Conservation (phyloP, 2,113 vertebrate species). For the Prionailurus bengalensis region DNA sequence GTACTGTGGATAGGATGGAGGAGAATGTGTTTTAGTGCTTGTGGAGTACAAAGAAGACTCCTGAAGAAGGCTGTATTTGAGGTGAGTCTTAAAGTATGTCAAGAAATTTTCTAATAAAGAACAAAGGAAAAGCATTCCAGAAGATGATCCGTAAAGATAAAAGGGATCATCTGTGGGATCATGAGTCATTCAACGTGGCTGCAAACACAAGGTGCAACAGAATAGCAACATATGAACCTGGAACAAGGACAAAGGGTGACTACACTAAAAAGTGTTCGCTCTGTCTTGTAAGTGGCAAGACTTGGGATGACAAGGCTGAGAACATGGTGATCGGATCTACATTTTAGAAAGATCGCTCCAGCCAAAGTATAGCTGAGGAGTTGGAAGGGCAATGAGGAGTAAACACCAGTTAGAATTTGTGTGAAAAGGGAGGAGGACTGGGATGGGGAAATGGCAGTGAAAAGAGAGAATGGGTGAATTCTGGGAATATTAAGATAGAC, state of each 20-base stretch:
- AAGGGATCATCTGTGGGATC: neutral
- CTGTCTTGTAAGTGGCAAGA: neutral
- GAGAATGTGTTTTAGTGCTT: neutral
- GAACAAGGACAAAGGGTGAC: neutral
- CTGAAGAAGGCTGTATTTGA: neutral
- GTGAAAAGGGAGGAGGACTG: neutral
- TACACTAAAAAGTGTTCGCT: neutral
- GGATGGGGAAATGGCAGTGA: neutral
- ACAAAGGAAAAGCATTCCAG: neutral
- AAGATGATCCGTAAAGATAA: neutral
- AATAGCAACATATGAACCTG: neutral
- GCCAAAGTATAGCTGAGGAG: neutral
- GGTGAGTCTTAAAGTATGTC: neutral
- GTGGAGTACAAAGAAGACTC: neutral
- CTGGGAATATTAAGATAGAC: neutral
- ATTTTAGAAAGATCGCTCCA: neutral
- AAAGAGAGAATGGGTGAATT: neutral
- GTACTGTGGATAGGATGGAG: neutral
- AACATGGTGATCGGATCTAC: neutral
- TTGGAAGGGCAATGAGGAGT: neutral
- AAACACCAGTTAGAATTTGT: neutral
- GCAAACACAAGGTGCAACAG: neutral
- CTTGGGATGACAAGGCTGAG: neutral
- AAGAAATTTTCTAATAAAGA: constrained; percentile 47
- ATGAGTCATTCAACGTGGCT: neutral